Evolutionary conservation across 1,140 invertebrate genomes (phyloP), one percentile per base, ranked within the genome.

Genomic region (Trachymyrmex cornetzi): DNA sequence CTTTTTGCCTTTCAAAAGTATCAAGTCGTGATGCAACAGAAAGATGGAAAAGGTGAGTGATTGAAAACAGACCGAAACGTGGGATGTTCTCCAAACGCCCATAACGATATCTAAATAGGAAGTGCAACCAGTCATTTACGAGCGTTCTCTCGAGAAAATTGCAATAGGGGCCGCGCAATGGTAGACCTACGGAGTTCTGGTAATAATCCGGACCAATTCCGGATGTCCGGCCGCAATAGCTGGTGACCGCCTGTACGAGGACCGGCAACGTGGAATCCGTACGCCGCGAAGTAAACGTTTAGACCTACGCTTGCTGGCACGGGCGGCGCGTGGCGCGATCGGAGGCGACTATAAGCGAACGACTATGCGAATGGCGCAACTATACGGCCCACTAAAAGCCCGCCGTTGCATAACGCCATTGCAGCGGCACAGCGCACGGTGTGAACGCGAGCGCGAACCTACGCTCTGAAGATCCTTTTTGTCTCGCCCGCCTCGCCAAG

Each of bases 381-480:
- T 94, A 94, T 94, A 95, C 94, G 94, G 94, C 93, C 94, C 94
- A 95, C 94, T 95, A 95, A 95, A 94, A 94, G 90, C 92, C 89
- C 66, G 80, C 75, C 81, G 92, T 94, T 94, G 93, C 94, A 94
- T 95, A 94, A 95, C 93, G 55, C 48, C 22, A 14, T 69, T 50
- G 30, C 66, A 38, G 22, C 80, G 22, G 53, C 11, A 14, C 61
- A 16, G 48, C 48, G 48, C 48, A 14, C 55, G 55, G 82, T 85
- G 82, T 14, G 79, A 71, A 72, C 84, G 82, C 86, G 77, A 85
- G 72, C 79, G 91, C 89, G 66, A 71, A 87, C 91, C 92, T 91
- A 93, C 92, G 89, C 92, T 90, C 77, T 86, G 88, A 85, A 74
- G 22, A 77, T 82, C 81, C 87, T 69, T 77, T 66, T 79, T 85